These are phyloP conservation scores for Lepus europaeus DNA, from an alignment of 2,113 vertebrate species.

Conservation along the genomic window DNA sequence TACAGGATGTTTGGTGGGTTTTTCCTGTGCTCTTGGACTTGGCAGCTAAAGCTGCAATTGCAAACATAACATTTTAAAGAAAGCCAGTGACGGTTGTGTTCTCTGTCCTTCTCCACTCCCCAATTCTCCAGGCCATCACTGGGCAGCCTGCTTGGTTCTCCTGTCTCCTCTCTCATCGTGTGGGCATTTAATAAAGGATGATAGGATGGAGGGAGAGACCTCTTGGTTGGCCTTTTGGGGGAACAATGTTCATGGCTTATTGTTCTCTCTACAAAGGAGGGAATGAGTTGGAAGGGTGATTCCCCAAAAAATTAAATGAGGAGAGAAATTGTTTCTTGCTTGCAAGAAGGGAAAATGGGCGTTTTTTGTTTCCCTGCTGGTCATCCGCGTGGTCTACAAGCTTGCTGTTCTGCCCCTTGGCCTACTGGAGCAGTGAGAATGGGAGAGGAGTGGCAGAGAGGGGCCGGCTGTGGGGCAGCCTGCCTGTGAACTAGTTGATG, in stretches of 20 bases:
- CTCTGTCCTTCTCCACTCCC: background rate
- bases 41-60: background rate
- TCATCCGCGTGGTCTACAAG: background rate
- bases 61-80: constrained; percentile 26
- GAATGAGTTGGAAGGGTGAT: background rate
- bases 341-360: background rate
- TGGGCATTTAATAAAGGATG: background rate
- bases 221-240: background rate
- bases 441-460: background rate
- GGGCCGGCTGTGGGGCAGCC: background rate
- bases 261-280: background rate
- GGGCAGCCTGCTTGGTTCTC: background rate
- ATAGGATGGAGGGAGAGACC: no score
- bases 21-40: background rate
- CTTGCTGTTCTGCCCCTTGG: background rate
- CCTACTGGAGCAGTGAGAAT: background rate
- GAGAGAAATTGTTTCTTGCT: background rate
- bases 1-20: constrained; percentile 1
- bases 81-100: background rate
- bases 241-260: background rate
- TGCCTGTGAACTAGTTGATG: rapidly evolving
- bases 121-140: rapidly evolving
- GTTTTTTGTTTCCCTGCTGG: background rate
- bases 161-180: background rate
- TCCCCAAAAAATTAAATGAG: background rate